Percentiles rank a stretch among this genome's conserved stretches.
phyloP scores from a whole-genome alignment of 1,140 invertebrate genomes.

The Lysiphlebus fabarum region DNA sequence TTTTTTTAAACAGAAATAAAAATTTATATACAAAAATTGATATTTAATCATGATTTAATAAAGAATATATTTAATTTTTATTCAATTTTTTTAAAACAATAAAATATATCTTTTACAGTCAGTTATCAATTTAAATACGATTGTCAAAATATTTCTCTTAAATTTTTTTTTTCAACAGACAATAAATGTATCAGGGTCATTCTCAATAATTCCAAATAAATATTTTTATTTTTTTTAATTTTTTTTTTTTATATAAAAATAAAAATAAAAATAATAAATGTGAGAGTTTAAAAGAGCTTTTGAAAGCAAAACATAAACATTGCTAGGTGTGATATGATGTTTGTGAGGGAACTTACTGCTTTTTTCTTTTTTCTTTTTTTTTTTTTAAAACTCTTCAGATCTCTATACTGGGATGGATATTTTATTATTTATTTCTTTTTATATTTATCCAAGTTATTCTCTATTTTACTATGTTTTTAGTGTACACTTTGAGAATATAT shows the following conservation, averaged over 20 bases:
- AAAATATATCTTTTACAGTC: no score
- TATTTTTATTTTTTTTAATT: no score
- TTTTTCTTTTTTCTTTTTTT: conserved; percentile 16
- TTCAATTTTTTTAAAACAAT: no score
- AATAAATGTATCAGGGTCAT: no score
- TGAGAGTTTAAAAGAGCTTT: conserved; percentile 9
- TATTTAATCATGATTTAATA: neutral
- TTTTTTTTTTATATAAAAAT: no score
- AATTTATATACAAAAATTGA: conserved; percentile 1
- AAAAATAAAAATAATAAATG: neutral
- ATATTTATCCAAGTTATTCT: neutral
- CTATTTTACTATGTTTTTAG: neutral
- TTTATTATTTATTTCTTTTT: conserved; percentile 4
- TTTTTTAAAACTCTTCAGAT: no score
- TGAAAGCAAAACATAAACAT: conserved; percentile 45
- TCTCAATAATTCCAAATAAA: no score
- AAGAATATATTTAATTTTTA: no score
- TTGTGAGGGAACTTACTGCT: conserved; percentile 17
- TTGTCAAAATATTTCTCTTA: no score
- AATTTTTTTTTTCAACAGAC: no score
- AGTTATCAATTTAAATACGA: no score
- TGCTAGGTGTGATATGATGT: conserved; percentile 49
- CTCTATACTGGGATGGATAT: no score
- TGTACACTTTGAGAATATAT: neutral
- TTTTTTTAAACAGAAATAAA: conserved; percentile 9